These are phyloP conservation scores for Pachycephala philippinensis DNA, from an alignment of 2,113 vertebrate species.

Conservation along the genomic window DNA sequence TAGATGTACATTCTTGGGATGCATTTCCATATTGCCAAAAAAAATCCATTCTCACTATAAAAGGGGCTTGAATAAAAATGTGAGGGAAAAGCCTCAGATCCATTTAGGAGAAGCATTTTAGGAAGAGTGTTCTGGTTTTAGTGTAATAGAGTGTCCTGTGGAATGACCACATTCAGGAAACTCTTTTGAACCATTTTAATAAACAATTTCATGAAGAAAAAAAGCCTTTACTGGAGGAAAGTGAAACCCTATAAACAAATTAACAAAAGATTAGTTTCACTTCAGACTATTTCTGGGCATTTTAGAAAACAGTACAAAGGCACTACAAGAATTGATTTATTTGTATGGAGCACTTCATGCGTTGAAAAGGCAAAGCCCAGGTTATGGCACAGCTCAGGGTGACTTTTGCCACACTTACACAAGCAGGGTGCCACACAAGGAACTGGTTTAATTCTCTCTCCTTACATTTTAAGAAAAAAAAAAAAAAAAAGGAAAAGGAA, in stretches of 20 bases:
- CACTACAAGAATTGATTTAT: neutral
- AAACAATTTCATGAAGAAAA: neutral
- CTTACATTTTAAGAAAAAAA: neutral
- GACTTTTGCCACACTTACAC: neutral
- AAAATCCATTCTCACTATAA: neutral
- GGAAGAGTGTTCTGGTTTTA: neutral
- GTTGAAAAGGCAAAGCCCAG: neutral
- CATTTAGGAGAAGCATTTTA: neutral
- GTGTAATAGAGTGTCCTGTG: neutral
- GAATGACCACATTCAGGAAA: neutral
- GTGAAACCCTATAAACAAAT: neutral
- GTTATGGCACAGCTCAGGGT: neutral
- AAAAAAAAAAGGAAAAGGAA: neutral
- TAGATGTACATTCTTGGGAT: neutral
- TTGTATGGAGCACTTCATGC: neutral
- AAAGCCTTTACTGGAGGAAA: neutral
- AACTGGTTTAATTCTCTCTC: neutral
- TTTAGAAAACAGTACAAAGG: neutral
- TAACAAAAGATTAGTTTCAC: neutral
- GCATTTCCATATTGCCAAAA: neutral
- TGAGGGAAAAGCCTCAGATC: neutral
- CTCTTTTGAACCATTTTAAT: neutral
- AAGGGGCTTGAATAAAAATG: neutral
- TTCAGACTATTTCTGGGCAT: neutral
- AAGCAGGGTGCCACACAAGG: neutral